A percentile compares a stretch with the other conserved stretches of the same genome.
phyloP scores from a whole-genome alignment of 2,888 invertebrate species.

The Amphimallon solstitiale region DNA sequence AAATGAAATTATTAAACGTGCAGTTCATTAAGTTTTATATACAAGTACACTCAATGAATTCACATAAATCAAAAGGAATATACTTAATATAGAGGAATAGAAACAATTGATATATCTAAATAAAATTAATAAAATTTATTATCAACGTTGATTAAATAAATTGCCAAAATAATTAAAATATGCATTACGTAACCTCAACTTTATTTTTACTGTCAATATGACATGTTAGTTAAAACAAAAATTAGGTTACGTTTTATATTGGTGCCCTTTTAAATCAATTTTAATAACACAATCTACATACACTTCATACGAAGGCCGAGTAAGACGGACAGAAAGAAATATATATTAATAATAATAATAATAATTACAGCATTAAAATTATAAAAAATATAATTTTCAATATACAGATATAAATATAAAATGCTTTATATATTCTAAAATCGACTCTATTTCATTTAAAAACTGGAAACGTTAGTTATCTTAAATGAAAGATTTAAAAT shows the following conservation, averaged over 20 bases:
- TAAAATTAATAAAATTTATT: no score
- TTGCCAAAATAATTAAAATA: no score
- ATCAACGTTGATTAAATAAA: no score
- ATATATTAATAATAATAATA: constrained; percentile 20
- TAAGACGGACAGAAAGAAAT: neutral
- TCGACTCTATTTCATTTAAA: constrained; percentile 7
- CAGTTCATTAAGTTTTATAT: neutral
- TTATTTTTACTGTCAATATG: no score
- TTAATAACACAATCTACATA: neutral
- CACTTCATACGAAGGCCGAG: neutral
- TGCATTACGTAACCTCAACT: no score
- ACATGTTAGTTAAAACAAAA: no score
- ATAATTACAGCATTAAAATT: constrained; percentile 17
- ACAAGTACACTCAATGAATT: no score
- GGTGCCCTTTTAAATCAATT: no score
- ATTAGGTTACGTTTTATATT: no score
- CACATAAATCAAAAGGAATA: no score
- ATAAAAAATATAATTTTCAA: constrained; percentile 28
- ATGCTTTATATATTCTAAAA: constrained; percentile 12
- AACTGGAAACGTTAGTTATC: neutral
- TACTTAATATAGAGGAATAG: no score
- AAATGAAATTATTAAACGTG: neutral
- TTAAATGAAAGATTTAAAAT: constrained; percentile 14
- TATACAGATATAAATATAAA: constrained; percentile 29
- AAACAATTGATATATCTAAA: no score